Evolutionary conservation across 2,888 invertebrate genomes (phyloP).

Genomic region (Drosophila differens): DNA sequence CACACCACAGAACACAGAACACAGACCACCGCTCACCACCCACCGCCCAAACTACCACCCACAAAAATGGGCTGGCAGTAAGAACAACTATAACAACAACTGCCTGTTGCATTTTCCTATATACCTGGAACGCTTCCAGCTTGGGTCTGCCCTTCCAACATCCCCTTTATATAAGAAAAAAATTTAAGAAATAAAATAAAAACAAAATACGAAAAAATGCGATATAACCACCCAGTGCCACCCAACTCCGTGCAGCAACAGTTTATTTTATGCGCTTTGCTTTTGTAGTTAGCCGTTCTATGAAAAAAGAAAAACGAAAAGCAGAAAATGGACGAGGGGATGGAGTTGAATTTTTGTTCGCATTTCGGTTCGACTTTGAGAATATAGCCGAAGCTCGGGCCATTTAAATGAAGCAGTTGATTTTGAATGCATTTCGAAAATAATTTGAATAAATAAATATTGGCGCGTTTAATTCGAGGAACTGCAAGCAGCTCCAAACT

Average conservation of each 20-base stretch:
- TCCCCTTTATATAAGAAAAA: conserved; percentile 25
- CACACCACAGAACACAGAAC: not conserved
- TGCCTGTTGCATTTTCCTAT: conserved; percentile 78
- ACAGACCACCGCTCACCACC: conserved; percentile 1
- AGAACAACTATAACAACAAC: conserved; percentile 65
- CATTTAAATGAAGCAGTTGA: conserved; percentile 22
- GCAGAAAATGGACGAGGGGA: not conserved
- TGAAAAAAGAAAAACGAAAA: not conserved
- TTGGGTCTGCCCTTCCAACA: conserved; percentile 50
- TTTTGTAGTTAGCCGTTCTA: conserved; percentile 37
- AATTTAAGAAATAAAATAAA: conserved; percentile 69
- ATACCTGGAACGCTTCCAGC: conserved; percentile 60
- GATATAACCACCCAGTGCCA: conserved; percentile 10
- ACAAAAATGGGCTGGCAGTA: conserved; percentile 22
- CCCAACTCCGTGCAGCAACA: conserved; percentile 54
- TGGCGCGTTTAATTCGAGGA: not conserved
- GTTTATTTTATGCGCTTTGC: conserved; percentile 60
- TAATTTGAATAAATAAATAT: conserved; percentile 12
- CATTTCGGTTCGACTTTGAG: conserved; percentile 9
- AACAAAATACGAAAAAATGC: conserved; percentile 41
- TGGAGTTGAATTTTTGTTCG: not conserved
- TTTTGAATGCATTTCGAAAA: conserved; percentile 26
- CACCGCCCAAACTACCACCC: conserved; percentile 22
- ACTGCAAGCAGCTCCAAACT: not conserved
- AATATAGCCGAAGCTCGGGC: conserved; percentile 7